Evolutionary conservation across 2,113 vertebrate genomes (phyloP), one percentile per base, ranked within the genome.

Genomic region (Hucho hucho): DNA sequence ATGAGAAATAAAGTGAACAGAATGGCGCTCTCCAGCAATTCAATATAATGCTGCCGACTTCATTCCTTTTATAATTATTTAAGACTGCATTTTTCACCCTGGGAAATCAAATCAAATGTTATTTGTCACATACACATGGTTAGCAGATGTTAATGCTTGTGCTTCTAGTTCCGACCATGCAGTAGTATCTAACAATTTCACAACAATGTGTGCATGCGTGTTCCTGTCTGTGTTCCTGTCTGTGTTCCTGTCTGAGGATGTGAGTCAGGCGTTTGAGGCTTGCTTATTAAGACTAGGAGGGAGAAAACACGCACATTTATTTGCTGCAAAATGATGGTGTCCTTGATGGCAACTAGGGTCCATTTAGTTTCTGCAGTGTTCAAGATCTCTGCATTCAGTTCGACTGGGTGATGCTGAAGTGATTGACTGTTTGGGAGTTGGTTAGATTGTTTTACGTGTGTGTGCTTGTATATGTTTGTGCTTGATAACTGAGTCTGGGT

Each of bases 201-300:
- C n/a, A n/a, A 37, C 37, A 46, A 47, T 74, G 80, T 72, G 20
- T 61, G 32, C 32, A n/a, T 4, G 53, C 5, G 46, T 29, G 70
- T n/a, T 56, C n/a, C 28, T 6, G 29, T 64, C 11, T 32, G 70
- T 29, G 70, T n/a, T 56, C n/a, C 28, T 6, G 29, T 64, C 11
- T 6, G 46, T 29, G 70, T n/a, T 56, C n/a, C 28, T 6, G 29
- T 64, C 11, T 32, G 70, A 6, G 25, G 4, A 56, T 20, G 11
- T 43, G 49, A 72, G 69, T 79, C 69, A 72, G 80, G 73, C 68
- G 56, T 81, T 85, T 75, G 76, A 83, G n/a, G 72, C 73, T 84
- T 7, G 69, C 73, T 84, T 13, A 49, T 58, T 46, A 66, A 66
- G 1, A 32, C 20, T 46, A 26, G 64, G 18, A 67, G 28, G 13